Base-by-base conservation (phyloP, 1,140 invertebrate genomes). In the Aleiodes sp. region DNA sequence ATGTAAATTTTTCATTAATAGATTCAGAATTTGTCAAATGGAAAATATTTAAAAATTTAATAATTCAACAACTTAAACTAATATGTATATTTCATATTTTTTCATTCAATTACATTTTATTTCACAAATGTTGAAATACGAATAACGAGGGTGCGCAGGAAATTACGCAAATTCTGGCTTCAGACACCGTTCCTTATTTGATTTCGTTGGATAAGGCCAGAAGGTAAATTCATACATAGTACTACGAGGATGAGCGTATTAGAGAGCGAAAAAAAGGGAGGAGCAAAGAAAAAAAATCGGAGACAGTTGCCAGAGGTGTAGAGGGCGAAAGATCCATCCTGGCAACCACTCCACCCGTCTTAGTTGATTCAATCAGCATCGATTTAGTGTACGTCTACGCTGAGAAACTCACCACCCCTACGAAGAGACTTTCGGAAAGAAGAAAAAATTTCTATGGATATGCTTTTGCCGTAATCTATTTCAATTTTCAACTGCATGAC, bases 321-420 rank as follows among this genome's bases (percentile, higher is more conserved):
- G 29, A 52, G 21, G 56, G 16, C 31, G 31, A 41, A 52, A 70
- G 24, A 33, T 39, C 41, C 28, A 41, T 35, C 43, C 29, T 33
- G 46, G 46, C 43, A 52, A 26, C 43, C 41, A 57, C 59, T 63
- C 59, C 61, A 37, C 35, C 16, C 24, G n/a, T n/a, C 21, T 39
- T 31, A 63, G 60, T n/a, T 71, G 65, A 71, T 71, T 52, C 46
- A 71, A 71, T 71, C 70, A 71, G 70, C 65, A 71, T 71, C 70
- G 70, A 63, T 71, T 71, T 71, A 65, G 63, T 35, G 19, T 14
- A 61, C 14, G 43, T 56, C 59, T 65, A 41, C 52, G 24, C 33
- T 52, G 46, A 10, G 31, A 43, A 33, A 31, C 21, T 24, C 52
- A 4, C 35, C 33, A n/a, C n/a, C n/a, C n/a, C n/a, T n/a, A n/a